phyloP scores from a whole-genome alignment of 2,113 vertebrate species.

The Thomomys bottae region DNA sequence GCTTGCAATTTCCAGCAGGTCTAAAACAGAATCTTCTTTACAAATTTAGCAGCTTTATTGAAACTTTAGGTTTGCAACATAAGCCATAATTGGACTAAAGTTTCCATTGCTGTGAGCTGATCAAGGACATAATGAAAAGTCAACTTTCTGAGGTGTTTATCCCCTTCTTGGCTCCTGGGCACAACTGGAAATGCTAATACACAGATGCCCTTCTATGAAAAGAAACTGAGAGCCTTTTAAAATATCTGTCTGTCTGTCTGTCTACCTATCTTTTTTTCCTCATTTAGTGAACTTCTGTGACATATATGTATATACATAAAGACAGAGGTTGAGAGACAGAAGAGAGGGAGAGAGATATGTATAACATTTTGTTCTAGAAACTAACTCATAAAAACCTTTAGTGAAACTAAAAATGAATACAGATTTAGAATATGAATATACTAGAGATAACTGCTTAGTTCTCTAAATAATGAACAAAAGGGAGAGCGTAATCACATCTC shows the following conservation, averaged over 20 bases:
- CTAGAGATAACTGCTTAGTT: neutral
- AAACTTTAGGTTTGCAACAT: constrained; percentile 65
- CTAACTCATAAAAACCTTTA: neutral
- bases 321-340: too few relatives aligned
- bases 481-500: neutral
- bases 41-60: constrained; percentile 61
- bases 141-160: constrained; percentile 61
- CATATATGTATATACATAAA: too few relatives aligned
- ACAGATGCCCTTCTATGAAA: constrained; percentile 54
- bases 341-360: neutral
- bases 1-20: constrained; percentile 71
- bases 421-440: neutral
- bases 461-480: neutral
- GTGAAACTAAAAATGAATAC: neutral
- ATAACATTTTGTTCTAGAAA: neutral
- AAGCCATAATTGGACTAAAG: constrained; percentile 74
- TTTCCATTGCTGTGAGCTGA: constrained; percentile 56
- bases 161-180: constrained; percentile 55
- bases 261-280: neutral
- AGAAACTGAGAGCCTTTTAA: constrained; percentile 5
- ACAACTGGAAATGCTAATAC: constrained; percentile 63
- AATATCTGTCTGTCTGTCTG: too few relatives aligned
- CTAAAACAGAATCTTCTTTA: constrained; percentile 72
- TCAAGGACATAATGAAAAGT: constrained; percentile 74
- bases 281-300: too few relatives aligned